Conservation (phyloP, 37 sponge, comb jelly and placozoan species). For the Oopsacas minuta region DNA sequence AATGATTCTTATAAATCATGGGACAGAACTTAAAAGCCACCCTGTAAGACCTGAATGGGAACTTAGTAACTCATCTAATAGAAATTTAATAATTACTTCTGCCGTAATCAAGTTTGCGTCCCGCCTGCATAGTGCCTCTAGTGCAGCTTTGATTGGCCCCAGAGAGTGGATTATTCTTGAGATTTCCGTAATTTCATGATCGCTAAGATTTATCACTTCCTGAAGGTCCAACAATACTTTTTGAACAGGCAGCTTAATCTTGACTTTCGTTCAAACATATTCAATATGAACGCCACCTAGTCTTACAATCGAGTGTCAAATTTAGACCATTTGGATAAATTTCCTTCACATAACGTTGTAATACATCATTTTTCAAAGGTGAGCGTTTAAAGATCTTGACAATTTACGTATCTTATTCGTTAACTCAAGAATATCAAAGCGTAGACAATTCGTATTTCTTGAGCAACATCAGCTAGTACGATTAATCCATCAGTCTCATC, state of each 20-base stretch:
- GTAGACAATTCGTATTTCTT: conserved; percentile 13
- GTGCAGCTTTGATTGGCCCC: neutral
- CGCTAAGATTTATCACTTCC: neutral
- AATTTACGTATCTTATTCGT: neutral
- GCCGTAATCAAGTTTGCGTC: neutral
- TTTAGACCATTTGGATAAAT: neutral
- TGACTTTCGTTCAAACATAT: conserved; percentile 17
- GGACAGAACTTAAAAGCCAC: too few relatives aligned
- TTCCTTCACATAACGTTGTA: conserved; percentile 8
- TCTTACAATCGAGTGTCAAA: neutral
- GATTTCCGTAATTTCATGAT: neutral
- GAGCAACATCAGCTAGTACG: conserved; percentile 7
- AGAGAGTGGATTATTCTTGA: neutral
- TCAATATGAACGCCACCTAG: neutral
- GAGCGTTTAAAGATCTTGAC: conserved; percentile 7
- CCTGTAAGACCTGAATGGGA: neutral
- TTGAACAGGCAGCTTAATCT: neutral
- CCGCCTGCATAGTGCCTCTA: neutral
- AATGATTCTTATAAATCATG: too few relatives aligned
- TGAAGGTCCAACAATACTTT: neutral
- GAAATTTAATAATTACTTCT: neutral
- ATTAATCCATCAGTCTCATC: conserved; percentile 13
- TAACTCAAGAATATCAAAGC: conserved; percentile 12
- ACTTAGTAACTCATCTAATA: neutral
- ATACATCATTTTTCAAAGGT: conserved; percentile 1